Base-by-base conservation (phyloP, 1,140 invertebrate species). In the Triops cancriformis region DNA sequence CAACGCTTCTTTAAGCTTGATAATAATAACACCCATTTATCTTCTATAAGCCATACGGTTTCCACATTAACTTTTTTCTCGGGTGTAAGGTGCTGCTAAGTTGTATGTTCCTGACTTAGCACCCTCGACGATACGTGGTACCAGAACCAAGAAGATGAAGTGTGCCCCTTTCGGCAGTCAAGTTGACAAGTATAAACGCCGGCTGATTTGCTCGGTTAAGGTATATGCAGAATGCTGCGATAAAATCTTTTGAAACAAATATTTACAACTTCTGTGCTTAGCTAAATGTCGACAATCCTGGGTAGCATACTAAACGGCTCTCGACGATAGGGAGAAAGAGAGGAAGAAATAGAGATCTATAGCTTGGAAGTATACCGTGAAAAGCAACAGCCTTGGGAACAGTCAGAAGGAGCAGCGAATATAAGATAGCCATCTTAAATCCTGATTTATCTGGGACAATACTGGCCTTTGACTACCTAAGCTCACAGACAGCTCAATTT, bases 401-500 rank as follows among this genome's bases (percentile, higher is more conserved):
- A 64, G 51, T 10, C 51, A 64, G 23, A 18, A 64, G 14, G 23
- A 64, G 51, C 51, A n/a, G 51, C 51, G 51, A 64, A 64, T 64
- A 64, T 23, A 9, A 12, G 51, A 64, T 23, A 64, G 51, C 51
- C 31, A 64, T 64, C 51, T 64, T 18, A 64, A 64, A 64, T 23
- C 51, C 2, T 64, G 51, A 64, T 64, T 64, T 64, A 64, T 64
- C 51, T 64, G 23, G 51, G 51, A 64, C 51, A n/a, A 23, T 64
- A 64, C 51, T 18, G 5, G 14, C 23, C 51, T 64, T 64, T 64
- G 51, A 23, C 18, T 64, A 64, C 23, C 23, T 23, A 64, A 18
- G 51, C 51, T 64, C n/a, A 64, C 51, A 64, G 51, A 64, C 51
- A 64, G 51, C 51, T 64, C 51, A 64, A 64, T 64, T 64, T 64